A percentile compares a stretch with the other conserved stretches of the same genome.
These are phyloP conservation scores for Parauchenoglanis punctatus DNA, from an alignment of 2,797 vertebrate genomes.

Conservation along the genomic window DNA sequence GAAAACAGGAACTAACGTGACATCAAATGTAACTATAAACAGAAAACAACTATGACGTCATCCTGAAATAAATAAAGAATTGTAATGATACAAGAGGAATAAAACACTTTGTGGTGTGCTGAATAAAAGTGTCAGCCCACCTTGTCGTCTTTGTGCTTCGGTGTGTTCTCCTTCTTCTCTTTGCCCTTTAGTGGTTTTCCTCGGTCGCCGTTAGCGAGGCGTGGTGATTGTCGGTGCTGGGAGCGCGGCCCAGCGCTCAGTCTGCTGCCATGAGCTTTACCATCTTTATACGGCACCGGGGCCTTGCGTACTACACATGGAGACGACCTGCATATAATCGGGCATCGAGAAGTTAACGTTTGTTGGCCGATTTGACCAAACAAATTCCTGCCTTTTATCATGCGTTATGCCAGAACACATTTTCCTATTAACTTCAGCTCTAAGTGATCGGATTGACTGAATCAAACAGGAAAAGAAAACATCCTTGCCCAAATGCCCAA, in stretches of 20 bases:
- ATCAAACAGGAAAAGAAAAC: neutral
- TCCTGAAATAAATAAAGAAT: neutral
- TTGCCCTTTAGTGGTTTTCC: conserved; percentile 79
- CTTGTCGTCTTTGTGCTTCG: conserved; percentile 91
- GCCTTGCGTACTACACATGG: conserved; percentile 85
- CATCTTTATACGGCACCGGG: conserved; percentile 80
- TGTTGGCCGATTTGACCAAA: neutral
- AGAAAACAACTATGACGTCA: neutral
- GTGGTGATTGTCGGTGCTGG: conserved; percentile 80
- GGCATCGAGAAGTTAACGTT: neutral
- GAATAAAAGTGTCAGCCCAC: conserved; percentile 65
- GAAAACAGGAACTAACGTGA: neutral
- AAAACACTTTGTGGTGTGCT: neutral
- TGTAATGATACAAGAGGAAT: neutral
- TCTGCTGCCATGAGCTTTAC: conserved; percentile 82
- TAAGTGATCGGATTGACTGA: neutral
- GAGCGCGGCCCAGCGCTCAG: conserved; percentile 76
- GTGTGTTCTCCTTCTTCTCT: conserved; percentile 85
- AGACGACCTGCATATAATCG: conserved; percentile 75
- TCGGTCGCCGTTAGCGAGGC: conserved; percentile 80
- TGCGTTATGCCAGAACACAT: neutral
- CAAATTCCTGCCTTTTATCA: neutral
- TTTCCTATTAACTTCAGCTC: neutral
- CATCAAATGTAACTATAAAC: neutral
- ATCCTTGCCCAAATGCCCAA: neutral